Percentiles rank a stretch among this genome's conserved stretches.
Evolutionary conservation across 2,113 vertebrate species (phyloP).

Genomic region (Loxodonta africana): DNA sequence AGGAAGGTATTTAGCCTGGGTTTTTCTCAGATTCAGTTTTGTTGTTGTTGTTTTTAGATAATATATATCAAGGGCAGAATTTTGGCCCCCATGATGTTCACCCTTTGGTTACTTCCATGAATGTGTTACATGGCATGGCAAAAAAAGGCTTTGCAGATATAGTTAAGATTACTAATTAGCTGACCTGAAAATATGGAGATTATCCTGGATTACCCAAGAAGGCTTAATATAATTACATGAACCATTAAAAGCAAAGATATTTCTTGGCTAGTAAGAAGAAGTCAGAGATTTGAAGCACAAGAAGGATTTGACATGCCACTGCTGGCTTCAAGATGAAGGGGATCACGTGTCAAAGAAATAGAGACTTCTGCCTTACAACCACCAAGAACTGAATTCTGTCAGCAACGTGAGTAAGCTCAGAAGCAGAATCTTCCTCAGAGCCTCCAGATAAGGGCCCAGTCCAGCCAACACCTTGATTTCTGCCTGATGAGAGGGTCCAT

Average conservation of each 20-base stretch:
- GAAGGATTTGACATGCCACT: not conserved
- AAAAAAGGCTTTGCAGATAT: not conserved
- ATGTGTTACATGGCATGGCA: not conserved
- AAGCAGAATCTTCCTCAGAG: not conserved
- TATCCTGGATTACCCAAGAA: not conserved
- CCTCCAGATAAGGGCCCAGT: too few species aligned
- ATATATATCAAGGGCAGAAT: not conserved
- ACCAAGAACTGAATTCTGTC: not conserved
- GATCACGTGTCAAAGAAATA: not conserved
- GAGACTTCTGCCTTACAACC: not conserved
- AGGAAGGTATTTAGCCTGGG: not conserved
- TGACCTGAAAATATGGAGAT: not conserved
- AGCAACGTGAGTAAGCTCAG: not conserved
- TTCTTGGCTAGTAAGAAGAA: not conserved
- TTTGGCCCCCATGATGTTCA: not conserved
- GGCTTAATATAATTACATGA: not conserved
- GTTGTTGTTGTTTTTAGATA: not conserved
- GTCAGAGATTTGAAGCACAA: not conserved
- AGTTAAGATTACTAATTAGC: not conserved
- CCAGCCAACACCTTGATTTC: not conserved
- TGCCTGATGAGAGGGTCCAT: not conserved
- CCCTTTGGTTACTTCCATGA: not conserved
- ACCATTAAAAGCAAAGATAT: not conserved
- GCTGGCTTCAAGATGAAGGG: not conserved
- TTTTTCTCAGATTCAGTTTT: not conserved